Evolutionary conservation across 2,888 invertebrate species (phyloP).

Genomic region (Stictocephala bisonia): DNA sequence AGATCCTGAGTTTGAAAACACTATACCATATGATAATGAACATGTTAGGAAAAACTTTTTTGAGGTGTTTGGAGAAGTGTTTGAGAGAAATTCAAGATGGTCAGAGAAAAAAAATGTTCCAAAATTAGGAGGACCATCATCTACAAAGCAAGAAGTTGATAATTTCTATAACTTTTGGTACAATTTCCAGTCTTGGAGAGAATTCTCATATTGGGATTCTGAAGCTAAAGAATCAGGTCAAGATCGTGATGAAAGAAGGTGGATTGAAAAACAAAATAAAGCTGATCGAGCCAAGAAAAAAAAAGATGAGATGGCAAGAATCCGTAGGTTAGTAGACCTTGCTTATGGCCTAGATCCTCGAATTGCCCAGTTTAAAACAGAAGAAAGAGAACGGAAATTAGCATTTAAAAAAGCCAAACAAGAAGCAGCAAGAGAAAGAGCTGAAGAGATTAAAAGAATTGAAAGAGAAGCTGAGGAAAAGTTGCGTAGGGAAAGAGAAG

Average conservation of each 20-base stretch:
- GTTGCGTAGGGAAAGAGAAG: slow-evolving; percentile 75
- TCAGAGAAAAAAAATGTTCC: slow-evolving; percentile 91
- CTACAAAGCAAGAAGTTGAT: slow-evolving; percentile 87
- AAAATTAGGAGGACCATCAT: slow-evolving; percentile 79
- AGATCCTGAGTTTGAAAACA: slow-evolving; percentile 94
- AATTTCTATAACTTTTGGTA: slow-evolving; percentile 98
- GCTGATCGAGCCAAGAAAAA: slow-evolving; percentile 90
- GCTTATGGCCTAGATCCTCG: slow-evolving; percentile 96
- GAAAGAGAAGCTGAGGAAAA: slow-evolving; percentile 73
- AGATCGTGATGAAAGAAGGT: slow-evolving; percentile 76
- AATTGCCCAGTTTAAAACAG: slow-evolving; percentile 91
- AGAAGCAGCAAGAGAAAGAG: slow-evolving; percentile 83
- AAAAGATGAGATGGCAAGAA: slow-evolving; percentile 96
- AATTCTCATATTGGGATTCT: slow-evolving; percentile 98
- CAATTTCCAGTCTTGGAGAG: slow-evolving; percentile 98
- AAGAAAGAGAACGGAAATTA: slow-evolving; percentile 90
- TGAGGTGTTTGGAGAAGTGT: slow-evolving; percentile 66
- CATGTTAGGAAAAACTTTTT: slow-evolving; percentile 68
- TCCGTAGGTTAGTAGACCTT: slow-evolving; percentile 90
- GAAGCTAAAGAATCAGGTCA: slow-evolving; percentile 99
- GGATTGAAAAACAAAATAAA: slow-evolving; percentile 99
- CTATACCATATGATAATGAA: slow-evolving; percentile 79
- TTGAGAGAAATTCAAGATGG: slow-evolving; percentile 88
- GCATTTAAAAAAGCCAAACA: slow-evolving; percentile 88
- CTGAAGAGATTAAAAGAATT: slow-evolving; percentile 85